phyloP scores from a whole-genome alignment of 2,888 invertebrate species.

The Deilephila elpenor region DNA sequence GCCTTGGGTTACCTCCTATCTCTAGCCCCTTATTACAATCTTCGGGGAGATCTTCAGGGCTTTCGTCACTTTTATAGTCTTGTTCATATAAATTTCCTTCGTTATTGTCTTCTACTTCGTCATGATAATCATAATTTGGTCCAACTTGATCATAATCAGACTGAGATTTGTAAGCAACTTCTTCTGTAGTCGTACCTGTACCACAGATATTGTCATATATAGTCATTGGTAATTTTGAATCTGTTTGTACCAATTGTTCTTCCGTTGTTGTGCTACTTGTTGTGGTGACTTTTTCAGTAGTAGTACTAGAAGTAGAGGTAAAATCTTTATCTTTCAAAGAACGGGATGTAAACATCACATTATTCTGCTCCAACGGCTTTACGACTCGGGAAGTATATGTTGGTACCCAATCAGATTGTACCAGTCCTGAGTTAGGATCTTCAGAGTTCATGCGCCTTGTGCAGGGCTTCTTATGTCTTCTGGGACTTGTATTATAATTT shows the following conservation, averaged over 20 bases:
- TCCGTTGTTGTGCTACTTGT: background rate
- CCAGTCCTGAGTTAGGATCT: background rate
- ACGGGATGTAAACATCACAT: background rate
- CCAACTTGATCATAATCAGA: slow-evolving; percentile 7
- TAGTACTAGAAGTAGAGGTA: background rate
- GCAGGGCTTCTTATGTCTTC: slow-evolving; percentile 10
- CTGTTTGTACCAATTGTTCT: background rate
- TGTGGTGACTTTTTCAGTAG: background rate
- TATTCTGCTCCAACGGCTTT: background rate
- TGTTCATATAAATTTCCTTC: background rate
- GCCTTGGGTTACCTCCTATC: background rate
- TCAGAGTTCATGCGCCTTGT: slow-evolving; percentile 17
- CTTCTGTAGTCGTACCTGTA: slow-evolving; percentile 7
- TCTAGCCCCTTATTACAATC: slow-evolving; percentile 12
- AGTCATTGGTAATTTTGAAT: background rate
- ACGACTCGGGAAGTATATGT: background rate
- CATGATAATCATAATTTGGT: slow-evolving; percentile 3
- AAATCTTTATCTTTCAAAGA: slow-evolving; percentile 7
- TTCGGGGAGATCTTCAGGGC: background rate
- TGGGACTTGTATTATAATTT: slow-evolving; percentile 3
- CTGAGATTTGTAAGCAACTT: background rate
- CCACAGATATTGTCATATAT: background rate
- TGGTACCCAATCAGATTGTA: slow-evolving; percentile 1
- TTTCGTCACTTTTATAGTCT: background rate
- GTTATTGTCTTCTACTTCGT: background rate